Percentiles rank a stretch among this genome's conserved stretches.
These are phyloP conservation scores for Drosophila greeni DNA, from an alignment of 2,888 invertebrate species.

Conservation along the genomic window DNA sequence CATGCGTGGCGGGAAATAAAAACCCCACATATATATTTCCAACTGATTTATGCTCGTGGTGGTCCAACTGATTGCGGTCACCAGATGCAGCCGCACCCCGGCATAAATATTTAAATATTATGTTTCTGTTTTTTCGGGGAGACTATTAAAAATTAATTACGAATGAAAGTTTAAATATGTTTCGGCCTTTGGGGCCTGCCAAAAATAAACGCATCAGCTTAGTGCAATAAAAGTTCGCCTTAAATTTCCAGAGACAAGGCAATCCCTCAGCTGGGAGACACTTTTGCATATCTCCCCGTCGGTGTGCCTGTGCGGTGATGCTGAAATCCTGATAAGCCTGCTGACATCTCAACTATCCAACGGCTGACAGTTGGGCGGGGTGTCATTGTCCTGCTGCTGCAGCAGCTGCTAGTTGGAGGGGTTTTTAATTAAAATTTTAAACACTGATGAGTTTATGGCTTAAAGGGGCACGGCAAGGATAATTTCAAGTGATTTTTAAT, in stretches of 20 bases:
- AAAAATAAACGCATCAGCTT: slow-evolving; percentile 6
- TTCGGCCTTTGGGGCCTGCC: slow-evolving; percentile 4
- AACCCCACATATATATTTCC: slow-evolving; percentile 33
- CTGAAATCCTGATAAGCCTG: slow-evolving; percentile 50
- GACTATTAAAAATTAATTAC: slow-evolving; percentile 38
- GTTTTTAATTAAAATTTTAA: slow-evolving; percentile 46
- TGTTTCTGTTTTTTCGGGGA: slow-evolving; percentile 19
- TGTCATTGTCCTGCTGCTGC: neutral
- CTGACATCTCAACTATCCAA: slow-evolving; percentile 14
- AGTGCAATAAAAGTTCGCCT: slow-evolving; percentile 6
- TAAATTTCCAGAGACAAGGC: slow-evolving; percentile 10
- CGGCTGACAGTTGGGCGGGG: slow-evolving; percentile 22
- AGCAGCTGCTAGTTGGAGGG: slow-evolving; percentile 1
- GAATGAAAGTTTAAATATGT: slow-evolving; percentile 7
- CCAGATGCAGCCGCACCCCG: slow-evolving; percentile 37
- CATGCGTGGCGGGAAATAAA: slow-evolving; percentile 14
- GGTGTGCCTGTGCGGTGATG: slow-evolving; percentile 30
- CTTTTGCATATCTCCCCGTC: slow-evolving; percentile 8
- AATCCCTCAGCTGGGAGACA: slow-evolving; percentile 28
- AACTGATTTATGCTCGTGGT: slow-evolving; percentile 52
- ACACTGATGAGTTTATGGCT: slow-evolving; percentile 12
- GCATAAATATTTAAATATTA: slow-evolving; percentile 51
- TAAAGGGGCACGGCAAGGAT: neutral
- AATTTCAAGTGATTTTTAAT: slow-evolving; percentile 5
- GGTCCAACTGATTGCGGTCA: slow-evolving; percentile 50